Base-by-base conservation (phyloP, 2,113 vertebrate genomes). In the Cricetomys ansorgei region DNA sequence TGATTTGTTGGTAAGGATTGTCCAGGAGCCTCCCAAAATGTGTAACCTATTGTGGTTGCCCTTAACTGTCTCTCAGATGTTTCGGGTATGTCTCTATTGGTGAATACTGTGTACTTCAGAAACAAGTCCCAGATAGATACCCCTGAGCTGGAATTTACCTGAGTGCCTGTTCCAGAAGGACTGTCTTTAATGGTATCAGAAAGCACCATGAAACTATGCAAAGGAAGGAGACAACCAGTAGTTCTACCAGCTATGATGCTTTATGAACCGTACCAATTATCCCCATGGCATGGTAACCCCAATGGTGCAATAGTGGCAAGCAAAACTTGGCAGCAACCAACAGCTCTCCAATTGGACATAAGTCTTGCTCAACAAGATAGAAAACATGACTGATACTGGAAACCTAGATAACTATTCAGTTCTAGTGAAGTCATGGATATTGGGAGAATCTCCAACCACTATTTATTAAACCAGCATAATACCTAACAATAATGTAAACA, bases 271-370 rank as follows among this genome's bases (percentile, higher is more conserved):
- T 12, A 81, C 23, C 5, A 23, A 12, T n/a, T 55, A 57, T 81
- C 5, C 15, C 19, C 53, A 55, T 2, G 21, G 2, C 21, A 13
- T 27, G 5, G 15, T 59, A 27, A 40, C 2, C 1, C 37, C 40
- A 59, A 40, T 0, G 2, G 37, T 8, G 2, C 12, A 16, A 59
- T 3, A 81, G 0, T 79, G 12, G 2, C 55, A 57, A 8, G 23
- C 5, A 40, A 81, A 27, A 11, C 53, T 27, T 27, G 5, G 23
- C 5, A 40, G 23, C 23, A 81, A 40, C 37, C 23, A 59, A 27
- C 5, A 16, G 5, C 5, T 81, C 8, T 57, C n/a, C 16, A 40
- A 59, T 57, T 40, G 37, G 6, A 40, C 11, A 57, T 27, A 81
- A 57, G 12, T 59, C 37, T 12, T 12, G 40, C 25, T 7, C 11